Evolutionary conservation across 2,888 invertebrate genomes (phyloP).

Genomic region (Theretra japonica): DNA sequence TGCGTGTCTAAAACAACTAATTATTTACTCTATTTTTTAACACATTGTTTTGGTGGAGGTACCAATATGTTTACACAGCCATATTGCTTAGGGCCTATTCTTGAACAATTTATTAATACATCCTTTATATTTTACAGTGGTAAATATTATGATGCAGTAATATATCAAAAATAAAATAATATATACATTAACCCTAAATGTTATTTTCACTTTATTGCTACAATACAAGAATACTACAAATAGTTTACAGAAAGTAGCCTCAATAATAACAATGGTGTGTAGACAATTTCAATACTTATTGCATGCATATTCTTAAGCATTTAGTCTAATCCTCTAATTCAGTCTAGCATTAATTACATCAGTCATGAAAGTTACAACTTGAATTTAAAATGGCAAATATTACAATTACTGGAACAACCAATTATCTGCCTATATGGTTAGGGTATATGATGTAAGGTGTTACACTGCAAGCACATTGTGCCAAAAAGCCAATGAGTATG

Average conservation of each 20-base stretch:
- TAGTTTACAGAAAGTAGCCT: neutral
- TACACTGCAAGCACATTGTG: no score
- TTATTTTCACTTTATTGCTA: neutral
- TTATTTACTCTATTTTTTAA: neutral
- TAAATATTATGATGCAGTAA: slow-evolving; percentile 17
- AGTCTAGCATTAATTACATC: slow-evolving; percentile 10
- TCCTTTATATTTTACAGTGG: neutral
- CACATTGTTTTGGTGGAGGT: slow-evolving; percentile 3
- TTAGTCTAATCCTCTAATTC: neutral
- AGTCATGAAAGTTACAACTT: slow-evolving; percentile 9
- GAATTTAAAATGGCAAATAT: neutral
- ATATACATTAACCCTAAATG: slow-evolving; percentile 9
- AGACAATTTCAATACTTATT: neutral
- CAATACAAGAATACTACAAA: slow-evolving; percentile 4
- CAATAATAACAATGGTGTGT: neutral
- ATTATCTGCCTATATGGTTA: no score
- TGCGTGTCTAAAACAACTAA: neutral
- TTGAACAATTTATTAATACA: slow-evolving; percentile 17
- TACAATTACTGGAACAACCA: no score
- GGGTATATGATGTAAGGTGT: no score
- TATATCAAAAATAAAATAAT: slow-evolving; percentile 11
- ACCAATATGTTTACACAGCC: slow-evolving; percentile 26
- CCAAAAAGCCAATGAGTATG: no score
- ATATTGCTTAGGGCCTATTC: slow-evolving; percentile 27
- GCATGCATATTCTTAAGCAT: neutral